Evolutionary conservation across 2,797 vertebrate genomes (phyloP), one percentile per base, ranked within the genome.

Genomic region (Sebastes jordani): DNA sequence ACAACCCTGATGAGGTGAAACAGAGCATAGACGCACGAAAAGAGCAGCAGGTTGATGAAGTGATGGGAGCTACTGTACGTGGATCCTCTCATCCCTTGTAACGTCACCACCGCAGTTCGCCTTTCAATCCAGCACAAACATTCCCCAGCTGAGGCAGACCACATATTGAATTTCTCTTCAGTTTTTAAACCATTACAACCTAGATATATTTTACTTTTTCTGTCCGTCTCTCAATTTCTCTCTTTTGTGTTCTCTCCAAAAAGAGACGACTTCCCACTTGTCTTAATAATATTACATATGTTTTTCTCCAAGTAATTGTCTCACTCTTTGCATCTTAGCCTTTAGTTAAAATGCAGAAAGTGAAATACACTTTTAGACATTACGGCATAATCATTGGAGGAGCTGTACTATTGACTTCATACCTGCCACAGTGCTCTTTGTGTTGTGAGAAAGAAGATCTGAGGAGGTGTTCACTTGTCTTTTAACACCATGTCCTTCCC

Each of bases 1-100:
- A 62, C 55, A 20, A 71, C 79, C 78, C 59, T 77, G 89, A 94
- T 91, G 94, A 91, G 85, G 78, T 89, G 91, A 83, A 94, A 88
- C 91, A 52, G 77, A 89, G 71, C 46, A 78, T 80, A 82, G 80
- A 84, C 13, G n/a, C 68, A 18, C 5, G 34, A n/a, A 84, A 86
- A 88, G 86, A 91, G 76, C 84, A 84, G 80, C 1, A 4, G 68
- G 29, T 13, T 92, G 91, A 94, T 90, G 86, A 84, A 95, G 92
- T 16, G 63, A 83, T 61, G 27, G 32, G 3, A 58, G 70, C 30
- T 54, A 11, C 36, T 36, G 36, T 36, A 36, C 13, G 0, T 2
- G 32, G 25, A 46, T 63, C 11, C 67, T 18, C 4, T 30, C 25
- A 36, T n/a, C 56, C 22, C 65, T 54, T 76, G 3, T 76, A 67